These are phyloP conservation scores for Manduca sexta DNA, from an alignment of 1,140 invertebrate species.

Conservation along the genomic window DNA sequence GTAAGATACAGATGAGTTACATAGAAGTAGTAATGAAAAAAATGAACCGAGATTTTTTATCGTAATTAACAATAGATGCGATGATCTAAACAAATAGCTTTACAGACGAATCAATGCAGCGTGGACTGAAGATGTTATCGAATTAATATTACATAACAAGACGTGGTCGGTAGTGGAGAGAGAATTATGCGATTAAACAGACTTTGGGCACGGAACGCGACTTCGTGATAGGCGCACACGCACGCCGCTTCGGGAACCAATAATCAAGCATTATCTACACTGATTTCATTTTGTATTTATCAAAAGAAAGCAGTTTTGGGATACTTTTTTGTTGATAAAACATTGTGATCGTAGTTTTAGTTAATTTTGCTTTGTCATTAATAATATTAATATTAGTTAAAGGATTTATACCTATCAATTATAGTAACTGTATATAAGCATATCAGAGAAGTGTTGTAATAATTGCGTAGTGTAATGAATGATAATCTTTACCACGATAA, in stretches of 20 bases:
- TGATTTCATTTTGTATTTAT: too few species aligned
- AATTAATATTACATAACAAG: constrained; percentile 52
- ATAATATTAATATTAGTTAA: too few species aligned
- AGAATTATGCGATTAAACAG: constrained; percentile 41
- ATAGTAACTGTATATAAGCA: too few species aligned
- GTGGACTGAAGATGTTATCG: constrained; percentile 39
- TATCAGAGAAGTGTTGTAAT: too few species aligned
- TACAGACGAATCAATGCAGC: constrained; percentile 36
- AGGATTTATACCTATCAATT: too few species aligned
- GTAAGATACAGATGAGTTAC: constrained; percentile 1
- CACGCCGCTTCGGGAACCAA: constrained; percentile 2
- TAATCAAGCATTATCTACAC: constrained; percentile 14
- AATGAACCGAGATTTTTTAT: constrained; percentile 25
- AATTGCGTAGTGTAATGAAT: too few species aligned
- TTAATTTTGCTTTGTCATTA: too few species aligned
- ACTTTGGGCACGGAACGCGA: constrained; percentile 8
- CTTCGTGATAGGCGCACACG: constrained; percentile 11
- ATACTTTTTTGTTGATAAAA: background rate
- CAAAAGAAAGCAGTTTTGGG: too few species aligned
- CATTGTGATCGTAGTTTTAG: background rate
- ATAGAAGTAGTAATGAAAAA: constrained; percentile 11
- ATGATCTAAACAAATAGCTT: constrained; percentile 28
- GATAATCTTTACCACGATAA: too few species aligned
- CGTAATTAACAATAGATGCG: constrained; percentile 35
- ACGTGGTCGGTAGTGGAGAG: constrained; percentile 38